Percentiles rank a stretch among this genome's conserved stretches.
Conservation (phyloP, 2,113 vertebrate species). For the Falco punctatus region DNA sequence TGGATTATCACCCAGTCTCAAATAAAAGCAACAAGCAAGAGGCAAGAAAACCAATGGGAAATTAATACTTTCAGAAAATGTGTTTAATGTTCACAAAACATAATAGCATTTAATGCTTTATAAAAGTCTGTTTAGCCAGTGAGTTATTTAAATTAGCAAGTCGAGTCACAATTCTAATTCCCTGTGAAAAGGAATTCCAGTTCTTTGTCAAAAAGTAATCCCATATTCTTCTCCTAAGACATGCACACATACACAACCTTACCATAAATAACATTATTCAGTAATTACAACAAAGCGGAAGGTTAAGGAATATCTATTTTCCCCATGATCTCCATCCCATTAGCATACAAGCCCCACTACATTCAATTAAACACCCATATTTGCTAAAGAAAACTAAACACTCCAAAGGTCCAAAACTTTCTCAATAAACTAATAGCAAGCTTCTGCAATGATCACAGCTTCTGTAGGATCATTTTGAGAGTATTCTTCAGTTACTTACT, state of each 20-base stretch:
- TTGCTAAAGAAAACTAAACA: neutral
- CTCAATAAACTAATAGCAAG: neutral
- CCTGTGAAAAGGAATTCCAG: conserved; percentile 22
- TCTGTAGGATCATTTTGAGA: neutral
- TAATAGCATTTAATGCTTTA: conserved; percentile 34
- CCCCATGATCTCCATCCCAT: neutral
- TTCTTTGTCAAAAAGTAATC: conserved; percentile 34
- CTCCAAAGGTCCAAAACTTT: neutral
- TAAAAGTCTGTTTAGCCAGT: conserved; percentile 4
- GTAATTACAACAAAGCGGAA: neutral
- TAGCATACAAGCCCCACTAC: neutral
- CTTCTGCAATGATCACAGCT: neutral
- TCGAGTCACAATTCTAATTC: conserved; percentile 22
- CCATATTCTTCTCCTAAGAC: neutral
- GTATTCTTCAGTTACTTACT: neutral
- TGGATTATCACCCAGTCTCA: neutral
- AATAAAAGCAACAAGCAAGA: neutral
- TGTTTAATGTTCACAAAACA: conserved; percentile 3
- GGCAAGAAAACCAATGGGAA: neutral
- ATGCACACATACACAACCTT: neutral
- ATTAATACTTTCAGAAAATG: conserved; percentile 31
- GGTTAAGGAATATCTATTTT: conserved; percentile 5
- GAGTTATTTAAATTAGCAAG: conserved; percentile 37
- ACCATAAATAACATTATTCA: conserved; percentile 3
- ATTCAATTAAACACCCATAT: neutral